Evolutionary conservation across 2,797 vertebrate genomes (phyloP), one percentile per base, ranked within the genome.

Genomic region (Balearica regulorum): DNA sequence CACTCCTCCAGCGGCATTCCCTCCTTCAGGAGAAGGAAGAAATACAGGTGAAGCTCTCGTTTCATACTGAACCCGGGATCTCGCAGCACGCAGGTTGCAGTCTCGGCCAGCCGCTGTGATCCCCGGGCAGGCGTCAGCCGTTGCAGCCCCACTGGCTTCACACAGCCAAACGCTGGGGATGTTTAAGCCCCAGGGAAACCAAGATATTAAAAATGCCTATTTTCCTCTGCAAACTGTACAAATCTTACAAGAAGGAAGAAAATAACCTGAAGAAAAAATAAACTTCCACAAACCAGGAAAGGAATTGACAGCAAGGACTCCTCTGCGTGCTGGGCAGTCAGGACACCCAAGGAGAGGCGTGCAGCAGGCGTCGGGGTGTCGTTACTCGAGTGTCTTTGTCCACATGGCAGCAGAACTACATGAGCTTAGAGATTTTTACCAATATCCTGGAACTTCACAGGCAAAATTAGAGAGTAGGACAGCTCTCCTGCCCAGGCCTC

Each of bases 21-120:
- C 46, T 55, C 28, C 0, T 20, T 44, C 29, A 6, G 76, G 48
- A 66, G 31, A 57, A 31, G 41, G 5, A 3, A 9, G 8, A 9
- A 51, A 25, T 48, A 6, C 13, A 14, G 28, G 37, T 4, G 31
- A 49, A 49, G 39, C 24, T 51, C 48, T 31, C 16, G 9, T 37
- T 57, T 57, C 13, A 0, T 2, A 1, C 12, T 11, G 26, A 10
- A 37, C 5, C 12, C 3, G 1, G 37, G 51, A 37, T 24, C 53
- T 37, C 4, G 1, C 35, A 51, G 60, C 35, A 7, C 28, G 14
- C 58, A 43, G 20, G 7, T 1, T 3, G 35, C 35, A 4, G 6
- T 16, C 72, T 19, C 3, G 1, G 28, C 29, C 3, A 0, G 46
- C 28, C 4, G 1, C 48, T 3, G 3, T 12, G 29, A 41, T 55